A percentile compares a stretch with the other conserved stretches of the same genome.
Evolutionary conservation across 2,113 vertebrate genomes (phyloP).

Genomic region (Zapus hudsonius): DNA sequence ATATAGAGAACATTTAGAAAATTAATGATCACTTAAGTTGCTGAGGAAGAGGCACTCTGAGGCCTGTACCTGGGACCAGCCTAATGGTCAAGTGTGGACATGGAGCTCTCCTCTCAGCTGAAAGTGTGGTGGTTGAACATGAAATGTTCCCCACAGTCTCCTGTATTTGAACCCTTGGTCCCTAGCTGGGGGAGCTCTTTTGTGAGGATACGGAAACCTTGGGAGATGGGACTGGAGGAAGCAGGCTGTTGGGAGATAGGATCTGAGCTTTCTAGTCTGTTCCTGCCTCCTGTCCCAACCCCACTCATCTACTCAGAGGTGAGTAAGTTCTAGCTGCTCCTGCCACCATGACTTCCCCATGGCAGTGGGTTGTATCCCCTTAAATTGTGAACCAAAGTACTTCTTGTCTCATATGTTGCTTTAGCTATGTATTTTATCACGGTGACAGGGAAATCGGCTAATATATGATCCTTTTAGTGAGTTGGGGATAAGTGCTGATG

Average conservation of each 20-base stretch:
- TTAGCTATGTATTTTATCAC: background rate
- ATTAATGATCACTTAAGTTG: background rate
- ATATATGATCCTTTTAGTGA: background rate
- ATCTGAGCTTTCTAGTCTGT: background rate
- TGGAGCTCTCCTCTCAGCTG: background rate
- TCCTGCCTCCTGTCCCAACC: background rate
- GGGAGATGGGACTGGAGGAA: background rate
- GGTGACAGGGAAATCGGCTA: background rate
- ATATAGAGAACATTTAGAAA: background rate
- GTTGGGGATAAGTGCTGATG: background rate
- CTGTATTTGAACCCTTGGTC: background rate
- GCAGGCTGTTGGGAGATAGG: background rate
- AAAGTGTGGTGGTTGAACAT: background rate
- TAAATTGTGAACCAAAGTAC: background rate
- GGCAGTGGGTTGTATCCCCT: background rate
- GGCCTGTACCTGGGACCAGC: background rate
- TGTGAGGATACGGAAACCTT: background rate
- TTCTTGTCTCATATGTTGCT: background rate
- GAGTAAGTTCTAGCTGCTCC: background rate
- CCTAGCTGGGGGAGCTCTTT: background rate
- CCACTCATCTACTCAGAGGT: background rate
- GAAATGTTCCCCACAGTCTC: background rate
- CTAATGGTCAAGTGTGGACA: background rate
- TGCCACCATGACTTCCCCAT: background rate
- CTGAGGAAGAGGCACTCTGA: background rate